Percentiles rank a stretch among this genome's conserved stretches.
These are phyloP conservation scores for Thinocorus orbignyianus DNA, from an alignment of 2,113 vertebrate genomes.

Conservation along the genomic window DNA sequence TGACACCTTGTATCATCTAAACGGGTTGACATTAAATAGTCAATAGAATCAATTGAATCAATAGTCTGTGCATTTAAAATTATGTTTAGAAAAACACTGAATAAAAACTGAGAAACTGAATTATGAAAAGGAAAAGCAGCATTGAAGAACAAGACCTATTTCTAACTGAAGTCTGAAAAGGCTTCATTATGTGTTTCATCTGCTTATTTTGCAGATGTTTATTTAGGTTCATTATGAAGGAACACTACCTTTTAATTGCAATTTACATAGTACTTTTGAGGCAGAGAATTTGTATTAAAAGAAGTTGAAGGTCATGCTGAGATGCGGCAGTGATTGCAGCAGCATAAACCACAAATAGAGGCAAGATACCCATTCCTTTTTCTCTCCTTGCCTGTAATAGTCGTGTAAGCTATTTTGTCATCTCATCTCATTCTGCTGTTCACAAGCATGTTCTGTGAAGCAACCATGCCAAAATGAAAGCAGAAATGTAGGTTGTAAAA, in stretches of 20 bases:
- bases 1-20: not conserved
- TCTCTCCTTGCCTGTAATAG: not conserved
- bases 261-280: not conserved
- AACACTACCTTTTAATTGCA: not conserved
- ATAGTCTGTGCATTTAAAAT: not conserved
- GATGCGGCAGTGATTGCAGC: not conserved
- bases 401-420: not conserved
- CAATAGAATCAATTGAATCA: conserved; percentile 1
- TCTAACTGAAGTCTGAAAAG: not conserved
- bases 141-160: not conserved
- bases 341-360: not conserved
- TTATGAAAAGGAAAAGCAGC: not conserved
- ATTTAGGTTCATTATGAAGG: not conserved
- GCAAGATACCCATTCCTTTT: not conserved
- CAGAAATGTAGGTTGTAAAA: not conserved
- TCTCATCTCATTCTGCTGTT: not conserved
- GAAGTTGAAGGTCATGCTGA: not conserved
- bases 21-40: not conserved
- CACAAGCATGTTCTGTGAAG: not conserved
- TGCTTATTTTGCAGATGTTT: not conserved
- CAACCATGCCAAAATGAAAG: not conserved
- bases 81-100: not conserved
- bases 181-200: not conserved
- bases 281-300: not conserved
- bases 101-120: not conserved